Evolutionary conservation across 2,888 invertebrate species (phyloP), one percentile per base, ranked within the genome.

Genomic region (Amitus sp.): DNA sequence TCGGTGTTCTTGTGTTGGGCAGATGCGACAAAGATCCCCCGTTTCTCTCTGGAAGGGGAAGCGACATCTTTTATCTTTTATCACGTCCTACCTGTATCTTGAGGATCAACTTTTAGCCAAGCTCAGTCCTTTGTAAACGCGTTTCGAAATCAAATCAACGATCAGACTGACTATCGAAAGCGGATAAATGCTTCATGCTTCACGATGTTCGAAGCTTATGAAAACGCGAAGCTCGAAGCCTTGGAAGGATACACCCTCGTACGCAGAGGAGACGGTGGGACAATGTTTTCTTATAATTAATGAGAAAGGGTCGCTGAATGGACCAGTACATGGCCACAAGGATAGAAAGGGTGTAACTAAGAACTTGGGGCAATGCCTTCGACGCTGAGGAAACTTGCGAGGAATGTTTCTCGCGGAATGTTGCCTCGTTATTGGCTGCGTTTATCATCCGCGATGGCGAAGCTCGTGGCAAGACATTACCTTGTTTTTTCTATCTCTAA

Each of bases 231-330:
- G 34, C 27, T 43, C 47, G 19, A 54, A 45, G 49, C 49, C 53
- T 43, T 27, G 53, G 40, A 52, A 51, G 52, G 53, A 53, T 64
- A 53, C 47, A 60, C 60, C 60, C 60, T 64, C 54, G 56, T 15
- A 37, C 51, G 63, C 61, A 40, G 49, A 58, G n/a, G n/a, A n/a
- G 66, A 58, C 65, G 67, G 62, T 63, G 45, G 70, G 73, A 74
- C 73, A 75, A 76, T 78, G 77, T 79, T 77, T 78, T 78, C 75
- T 77, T 78, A 76, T 79, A 79, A 79, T 79, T 79, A 79, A 79
- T 78, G 77, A 77, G 71, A 65, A 70, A 63, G 62, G 68, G 70
- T 71, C 68, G 67, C 62, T 72, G 74, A 79, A 79, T 77, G 74
- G 73, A 75, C 75, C 71, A 52, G 69, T 73, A 70, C 72, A 73